Percentiles rank a stretch among this genome's conserved stretches.
Conservation (phyloP, 2,797 vertebrate genomes). For the Eremophila alpestris region DNA sequence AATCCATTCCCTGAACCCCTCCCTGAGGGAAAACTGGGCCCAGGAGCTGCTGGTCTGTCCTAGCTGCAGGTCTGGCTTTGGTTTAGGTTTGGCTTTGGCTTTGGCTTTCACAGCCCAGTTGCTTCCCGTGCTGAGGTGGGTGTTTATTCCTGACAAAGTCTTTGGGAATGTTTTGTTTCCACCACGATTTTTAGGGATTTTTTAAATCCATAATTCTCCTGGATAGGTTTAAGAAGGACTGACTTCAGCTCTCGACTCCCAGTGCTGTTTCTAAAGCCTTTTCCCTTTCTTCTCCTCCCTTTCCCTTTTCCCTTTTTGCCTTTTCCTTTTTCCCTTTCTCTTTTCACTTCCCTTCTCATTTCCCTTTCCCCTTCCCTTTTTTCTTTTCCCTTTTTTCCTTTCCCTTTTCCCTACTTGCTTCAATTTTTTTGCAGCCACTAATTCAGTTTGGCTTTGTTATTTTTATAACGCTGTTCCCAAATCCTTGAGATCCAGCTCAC, state of each 20-base stretch:
- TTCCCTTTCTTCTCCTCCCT: fast-evolving
- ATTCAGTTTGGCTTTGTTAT: not conserved
- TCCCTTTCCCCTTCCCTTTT: not conserved
- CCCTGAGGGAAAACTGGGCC: not conserved
- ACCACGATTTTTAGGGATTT: not conserved
- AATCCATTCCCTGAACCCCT: not conserved
- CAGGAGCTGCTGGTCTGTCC: not conserved
- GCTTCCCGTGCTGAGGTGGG: fast-evolving
- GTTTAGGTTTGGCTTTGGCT: not conserved
- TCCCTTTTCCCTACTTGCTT: not conserved
- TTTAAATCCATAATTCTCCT: not conserved
- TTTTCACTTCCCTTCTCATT: fast-evolving
- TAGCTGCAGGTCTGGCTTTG: not conserved
- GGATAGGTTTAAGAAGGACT: fast-evolving
- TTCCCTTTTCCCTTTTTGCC: not conserved
- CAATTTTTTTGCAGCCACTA: not conserved
- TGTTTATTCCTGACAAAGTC: not conserved
- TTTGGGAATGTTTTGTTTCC: not conserved
- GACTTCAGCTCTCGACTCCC: not conserved
- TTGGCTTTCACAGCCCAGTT: not conserved
- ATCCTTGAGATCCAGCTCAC: fast-evolving
- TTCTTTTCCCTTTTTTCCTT: not conserved
- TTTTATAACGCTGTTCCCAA: not conserved
- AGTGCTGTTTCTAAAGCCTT: fast-evolving
- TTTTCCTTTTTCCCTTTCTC: not conserved